phyloP scores from a whole-genome alignment of 2,797 vertebrate genomes.

The Rallus crepitans region DNA sequence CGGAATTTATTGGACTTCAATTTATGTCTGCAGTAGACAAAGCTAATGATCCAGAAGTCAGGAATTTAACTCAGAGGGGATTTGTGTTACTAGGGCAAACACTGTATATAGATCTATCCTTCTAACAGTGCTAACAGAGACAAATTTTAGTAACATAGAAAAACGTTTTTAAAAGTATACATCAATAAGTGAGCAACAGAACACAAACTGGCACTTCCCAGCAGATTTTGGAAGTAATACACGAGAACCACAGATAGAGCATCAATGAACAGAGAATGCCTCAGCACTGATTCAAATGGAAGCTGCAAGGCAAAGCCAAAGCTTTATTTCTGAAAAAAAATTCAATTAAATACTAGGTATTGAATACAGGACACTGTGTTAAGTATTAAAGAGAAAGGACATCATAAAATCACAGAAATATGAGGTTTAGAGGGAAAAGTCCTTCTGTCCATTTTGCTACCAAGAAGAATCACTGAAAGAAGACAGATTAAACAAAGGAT shows the following conservation, averaged over 20 bases:
- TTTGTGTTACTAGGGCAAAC: background rate
- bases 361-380: background rate
- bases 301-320: background rate
- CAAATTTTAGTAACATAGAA: background rate
- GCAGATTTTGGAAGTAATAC: background rate
- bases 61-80: background rate
- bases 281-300: background rate
- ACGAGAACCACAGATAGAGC: background rate
- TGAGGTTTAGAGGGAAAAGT: background rate
- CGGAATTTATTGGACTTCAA: background rate
- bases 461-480: background rate
- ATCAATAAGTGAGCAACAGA: background rate
- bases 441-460: background rate
- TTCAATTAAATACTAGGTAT: background rate
- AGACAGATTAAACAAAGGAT: background rate
- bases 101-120: background rate
- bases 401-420: background rate
- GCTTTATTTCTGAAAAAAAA: background rate
- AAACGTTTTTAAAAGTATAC: background rate
- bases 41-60: background rate
- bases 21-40: background rate
- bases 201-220: background rate
- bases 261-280: background rate
- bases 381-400: background rate
- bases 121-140: background rate